Base-by-base conservation (phyloP, 2,888 invertebrate genomes). In the Aproaerema taeniolella region DNA sequence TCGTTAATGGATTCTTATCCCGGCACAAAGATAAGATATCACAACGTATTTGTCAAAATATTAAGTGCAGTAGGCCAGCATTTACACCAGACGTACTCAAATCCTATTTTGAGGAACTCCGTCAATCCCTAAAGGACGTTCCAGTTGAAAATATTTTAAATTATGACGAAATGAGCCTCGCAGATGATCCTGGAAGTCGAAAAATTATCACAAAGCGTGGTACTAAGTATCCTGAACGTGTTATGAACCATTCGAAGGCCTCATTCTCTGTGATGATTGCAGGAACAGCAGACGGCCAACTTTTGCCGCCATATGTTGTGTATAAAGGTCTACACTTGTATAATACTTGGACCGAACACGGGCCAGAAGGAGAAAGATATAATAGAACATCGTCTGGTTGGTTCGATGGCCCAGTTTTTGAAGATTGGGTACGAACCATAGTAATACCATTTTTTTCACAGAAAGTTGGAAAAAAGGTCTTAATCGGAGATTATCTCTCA, bases 241-340 rank as follows among this genome's bases (percentile, higher is more conserved):
- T 26, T 9, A n/a, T 26, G 8, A 26, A 26, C n/a, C 26, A 26
- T n/a, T 9, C 8, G 1, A 79, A 79, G 44, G 41, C 53, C 7
- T 46, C 61, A 1, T 53, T 55, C 8, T 66, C 65, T 9, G 14
- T 72, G 1, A 81, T 79, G 75, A 55, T 77, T 41, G 58, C 67
- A 37, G 67, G 55, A 6, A 56, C 61, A 29, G 73, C 74, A 8
- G 52, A 46, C 38, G 77, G 76, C 3, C 42, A 49, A 31, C 13
- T 69, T 2, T 46, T 77, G 16, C 72, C 75, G 2, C 53, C 56
- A 12, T 80, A 76, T 47, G 65, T 76, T 3, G 68, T 75, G 0
- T 78, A 78, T 47, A 82, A 78, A 51, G 53, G 72, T 1, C 50
- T 53, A 39, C 38, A 71, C 41, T 30, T 79, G n/a, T 73, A 63